These are phyloP conservation scores for Probaryconus sp. DNA, from an alignment of 1,140 invertebrate genomes.

Conservation along the genomic window DNA sequence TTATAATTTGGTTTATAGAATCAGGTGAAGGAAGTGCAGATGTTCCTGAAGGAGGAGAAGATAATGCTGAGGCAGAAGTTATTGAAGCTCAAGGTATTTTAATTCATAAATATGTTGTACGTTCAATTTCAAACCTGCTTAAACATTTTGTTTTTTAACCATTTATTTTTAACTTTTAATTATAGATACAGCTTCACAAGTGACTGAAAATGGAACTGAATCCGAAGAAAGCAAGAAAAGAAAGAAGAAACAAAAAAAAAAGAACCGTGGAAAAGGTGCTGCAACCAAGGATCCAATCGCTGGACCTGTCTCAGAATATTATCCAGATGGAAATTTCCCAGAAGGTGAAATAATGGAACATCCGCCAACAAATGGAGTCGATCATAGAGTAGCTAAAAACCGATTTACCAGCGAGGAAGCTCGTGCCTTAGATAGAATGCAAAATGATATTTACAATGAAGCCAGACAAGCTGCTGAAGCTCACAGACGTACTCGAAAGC, in stretches of 20 bases:
- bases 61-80: slow-evolving; percentile 48
- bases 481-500: slow-evolving; percentile 88
- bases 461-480: slow-evolving; percentile 97
- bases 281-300: slow-evolving; percentile 87
- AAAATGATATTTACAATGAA: slow-evolving; percentile 96
- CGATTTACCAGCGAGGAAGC: slow-evolving; percentile 95
- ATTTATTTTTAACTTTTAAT: too few relatives aligned
- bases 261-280: slow-evolving; percentile 77
- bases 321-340: slow-evolving; percentile 89
- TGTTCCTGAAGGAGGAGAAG: slow-evolving; percentile 73
- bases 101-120: slow-evolving; percentile 1
- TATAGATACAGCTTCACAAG: slow-evolving; percentile 10
- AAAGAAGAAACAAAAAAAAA: slow-evolving; percentile 81
- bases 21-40: slow-evolving; percentile 75
- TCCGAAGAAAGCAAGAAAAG: slow-evolving; percentile 81
- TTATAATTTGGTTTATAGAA: slow-evolving; percentile 61
- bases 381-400: slow-evolving; percentile 91
- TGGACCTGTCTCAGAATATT: slow-evolving; percentile 91
- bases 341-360: slow-evolving; percentile 90
- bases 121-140: neutral
- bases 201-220: slow-evolving; percentile 68
- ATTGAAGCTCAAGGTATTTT: slow-evolving; percentile 36
- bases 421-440: slow-evolving; percentile 86
- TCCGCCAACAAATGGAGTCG: slow-evolving; percentile 81
- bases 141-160: slow-evolving; percentile 1